Evolutionary conservation across 2,797 vertebrate genomes (phyloP).

Genomic region (Anisognathus igniventris): DNA sequence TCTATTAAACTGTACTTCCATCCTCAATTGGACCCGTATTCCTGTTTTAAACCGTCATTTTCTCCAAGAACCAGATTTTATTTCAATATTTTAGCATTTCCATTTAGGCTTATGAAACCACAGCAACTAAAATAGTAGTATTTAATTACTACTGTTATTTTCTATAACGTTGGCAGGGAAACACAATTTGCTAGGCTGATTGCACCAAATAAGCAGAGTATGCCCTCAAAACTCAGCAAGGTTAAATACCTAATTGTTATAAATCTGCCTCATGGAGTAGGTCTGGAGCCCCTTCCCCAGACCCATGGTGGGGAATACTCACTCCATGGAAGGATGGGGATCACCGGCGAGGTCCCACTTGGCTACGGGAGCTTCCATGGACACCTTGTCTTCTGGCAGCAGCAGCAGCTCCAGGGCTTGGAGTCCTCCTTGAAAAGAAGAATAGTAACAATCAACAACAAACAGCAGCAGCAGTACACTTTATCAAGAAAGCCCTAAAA

Average conservation of each 20-base stretch:
- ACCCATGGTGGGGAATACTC: background rate
- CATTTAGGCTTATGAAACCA: background rate
- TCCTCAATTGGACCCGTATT: background rate
- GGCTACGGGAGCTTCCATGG: accelerated
- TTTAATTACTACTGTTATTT: background rate
- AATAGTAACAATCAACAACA: background rate
- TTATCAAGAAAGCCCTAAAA: background rate
- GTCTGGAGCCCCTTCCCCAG: accelerated
- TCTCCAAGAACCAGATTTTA: accelerated
- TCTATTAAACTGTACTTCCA: background rate
- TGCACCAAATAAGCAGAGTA: accelerated
- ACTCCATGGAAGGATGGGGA: background rate
- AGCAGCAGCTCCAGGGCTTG: accelerated
- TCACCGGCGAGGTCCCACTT: accelerated
- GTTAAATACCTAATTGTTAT: background rate
- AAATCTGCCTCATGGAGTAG: accelerated
- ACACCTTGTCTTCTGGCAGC: background rate
- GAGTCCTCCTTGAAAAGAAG: background rate
- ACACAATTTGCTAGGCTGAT: background rate
- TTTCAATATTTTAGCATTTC: background rate
- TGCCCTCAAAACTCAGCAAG: background rate
- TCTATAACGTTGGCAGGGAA: background rate
- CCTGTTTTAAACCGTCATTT: accelerated
- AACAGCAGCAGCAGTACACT: background rate
- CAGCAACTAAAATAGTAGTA: background rate